A percentile compares a stretch with the other conserved stretches of the same genome.
Evolutionary conservation across 1,140 invertebrate species (phyloP).

Genomic region (Drosophila sp.): DNA sequence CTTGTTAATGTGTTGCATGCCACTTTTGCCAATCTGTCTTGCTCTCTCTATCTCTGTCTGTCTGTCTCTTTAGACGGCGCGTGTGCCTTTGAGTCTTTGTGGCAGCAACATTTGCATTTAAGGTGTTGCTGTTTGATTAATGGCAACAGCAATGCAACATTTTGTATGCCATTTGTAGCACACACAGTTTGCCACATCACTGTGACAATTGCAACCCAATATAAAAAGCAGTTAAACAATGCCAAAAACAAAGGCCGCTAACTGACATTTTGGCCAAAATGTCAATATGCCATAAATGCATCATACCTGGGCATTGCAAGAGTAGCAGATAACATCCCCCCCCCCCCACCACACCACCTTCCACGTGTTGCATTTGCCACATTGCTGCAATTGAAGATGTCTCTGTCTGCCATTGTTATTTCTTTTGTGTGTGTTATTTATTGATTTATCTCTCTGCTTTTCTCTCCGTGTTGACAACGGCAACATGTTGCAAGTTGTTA

Average conservation of each 20-base stretch:
- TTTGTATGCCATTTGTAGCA: slow-evolving; percentile 15
- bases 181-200: slow-evolving; percentile 9
- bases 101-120: slow-evolving; percentile 35
- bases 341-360: not conserved
- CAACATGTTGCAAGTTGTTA: slow-evolving; percentile 54
- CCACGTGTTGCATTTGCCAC: not conserved
- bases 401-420: slow-evolving; percentile 27
- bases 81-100: slow-evolving; percentile 23
- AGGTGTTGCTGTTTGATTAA: slow-evolving; percentile 67
- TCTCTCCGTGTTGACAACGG: slow-evolving; percentile 36
- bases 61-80: not conserved
- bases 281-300: slow-evolving; percentile 62
- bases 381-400: slow-evolving; percentile 52
- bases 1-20: slow-evolving; percentile 2
- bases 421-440: not conserved
- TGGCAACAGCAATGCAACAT: slow-evolving; percentile 14
- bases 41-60: not conserved
- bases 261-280: slow-evolving; percentile 72
- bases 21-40: too few relatives aligned
- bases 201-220: slow-evolving; percentile 32
- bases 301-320: slow-evolving; percentile 24
- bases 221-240: slow-evolving; percentile 35
- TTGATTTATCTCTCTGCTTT: not conserved
- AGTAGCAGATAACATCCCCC: not conserved
- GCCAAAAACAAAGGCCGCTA: slow-evolving; percentile 54